Evolutionary conservation across 92 coral and sea anemone species (phyloP), one percentile per base, ranked within the genome.

Genomic region (Hydrozoanthus gracilis): DNA sequence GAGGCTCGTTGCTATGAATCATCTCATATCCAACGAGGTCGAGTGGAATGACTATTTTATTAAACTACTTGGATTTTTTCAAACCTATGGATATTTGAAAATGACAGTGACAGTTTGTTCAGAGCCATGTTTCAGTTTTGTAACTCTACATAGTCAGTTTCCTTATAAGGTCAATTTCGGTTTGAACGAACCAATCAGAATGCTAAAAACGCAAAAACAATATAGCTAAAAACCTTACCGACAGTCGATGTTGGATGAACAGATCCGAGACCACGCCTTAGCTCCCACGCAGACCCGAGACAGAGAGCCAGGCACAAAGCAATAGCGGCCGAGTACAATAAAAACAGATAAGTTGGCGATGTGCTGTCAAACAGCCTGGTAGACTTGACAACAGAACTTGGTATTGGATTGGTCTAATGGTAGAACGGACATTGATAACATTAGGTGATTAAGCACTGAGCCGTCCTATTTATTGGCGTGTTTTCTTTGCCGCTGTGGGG

Each of bases 301-400:
- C 50, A 8, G 3, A 75, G 17, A 45, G 79, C 79, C 64, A 75
- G 61, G 61, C 61, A 75, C 64, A 75, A 52, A 11, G 51, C 61
- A 8, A 44, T 52, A 7, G 64, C 79, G 17, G 60, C 79, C 17
- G 64, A 51, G 79, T 75, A 75, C 46, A 75, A 44, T 15, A 75
- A 18, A 35, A 49, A 54, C 6, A 75, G 79, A 45, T 75, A 75
- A 16, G 51, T 75, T 9, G 79, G 64, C 1, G 79, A 75, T 7
- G 64, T 51, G 47, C 79, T 75, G 79, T 75, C 79, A 12, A 75
- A 75, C 79, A 75, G 27, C 16, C 64, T 75, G 15, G 79, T 75
- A 20, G 79, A 75, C 55, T 75, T 75, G 64, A 50, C 27, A 51
- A 75, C 79, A 50, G 79, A 75, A 54, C 62, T 52, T 46, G 79